Conservation (phyloP, 2,888 invertebrate genomes). For the Tetragonisca angustula region DNA sequence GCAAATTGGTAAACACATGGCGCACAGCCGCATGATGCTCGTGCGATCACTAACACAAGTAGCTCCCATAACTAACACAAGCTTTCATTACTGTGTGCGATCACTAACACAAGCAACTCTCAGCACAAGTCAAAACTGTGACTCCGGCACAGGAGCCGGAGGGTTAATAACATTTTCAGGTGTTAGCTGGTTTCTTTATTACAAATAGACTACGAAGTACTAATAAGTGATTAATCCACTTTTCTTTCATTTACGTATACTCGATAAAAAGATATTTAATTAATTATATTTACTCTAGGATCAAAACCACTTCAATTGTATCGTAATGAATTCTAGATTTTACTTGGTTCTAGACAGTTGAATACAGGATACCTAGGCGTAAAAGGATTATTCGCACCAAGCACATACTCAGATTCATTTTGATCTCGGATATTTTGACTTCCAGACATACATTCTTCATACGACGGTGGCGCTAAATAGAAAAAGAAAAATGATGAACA, state of each 20-base stretch:
- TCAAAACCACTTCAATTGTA: background rate
- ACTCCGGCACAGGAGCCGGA: no score
- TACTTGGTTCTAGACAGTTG: constrained; percentile 49
- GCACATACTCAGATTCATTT: constrained; percentile 53
- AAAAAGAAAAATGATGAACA: background rate
- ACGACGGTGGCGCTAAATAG: constrained; percentile 65
- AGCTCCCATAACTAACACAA: no score
- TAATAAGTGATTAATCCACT: background rate
- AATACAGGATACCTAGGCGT: constrained; percentile 64
- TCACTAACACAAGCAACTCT: no score
- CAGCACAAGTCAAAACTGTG: no score
- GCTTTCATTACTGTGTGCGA: no score
- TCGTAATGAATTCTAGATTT: background rate
- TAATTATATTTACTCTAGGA: background rate
- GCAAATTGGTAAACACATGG: no score
- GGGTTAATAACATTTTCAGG: background rate
- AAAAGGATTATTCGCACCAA: constrained; percentile 44
- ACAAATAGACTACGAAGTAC: background rate
- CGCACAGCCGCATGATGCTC: no score
- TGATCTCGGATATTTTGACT: constrained; percentile 53
- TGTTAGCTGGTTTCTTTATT: background rate
- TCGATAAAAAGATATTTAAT: background rate
- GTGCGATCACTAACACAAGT: no score
- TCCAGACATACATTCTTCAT: constrained; percentile 59
- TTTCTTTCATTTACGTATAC: background rate